Evolutionary conservation across 2,113 vertebrate species (phyloP).

Genomic region (Pan troglodytes): DNA sequence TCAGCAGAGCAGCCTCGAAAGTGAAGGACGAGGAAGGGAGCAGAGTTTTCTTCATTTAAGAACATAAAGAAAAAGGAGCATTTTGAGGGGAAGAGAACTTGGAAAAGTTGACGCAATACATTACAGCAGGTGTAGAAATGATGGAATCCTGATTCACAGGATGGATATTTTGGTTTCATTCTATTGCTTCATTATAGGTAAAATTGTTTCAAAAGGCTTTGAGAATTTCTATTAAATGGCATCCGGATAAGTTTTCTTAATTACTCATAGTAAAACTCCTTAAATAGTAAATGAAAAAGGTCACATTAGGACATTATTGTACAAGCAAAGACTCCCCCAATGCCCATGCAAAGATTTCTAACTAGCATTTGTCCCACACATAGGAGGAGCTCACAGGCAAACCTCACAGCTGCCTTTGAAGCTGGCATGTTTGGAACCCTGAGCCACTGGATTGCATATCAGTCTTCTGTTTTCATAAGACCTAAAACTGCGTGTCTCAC

Average conservation of each 20-base stretch:
- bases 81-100: background rate
- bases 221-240: slow-evolving; percentile 59
- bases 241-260: slow-evolving; percentile 38
- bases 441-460: background rate
- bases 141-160: slow-evolving; percentile 8
- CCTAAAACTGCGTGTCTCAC: background rate
- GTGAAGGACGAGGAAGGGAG: background rate
- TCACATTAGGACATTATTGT: slow-evolving; percentile 35
- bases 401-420: slow-evolving; percentile 1
- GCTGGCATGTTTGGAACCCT: background rate
- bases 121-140: background rate
- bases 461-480: slow-evolving; percentile 17
- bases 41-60: background rate
- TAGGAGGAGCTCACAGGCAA: background rate
- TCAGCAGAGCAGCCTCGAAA: background rate
- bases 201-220: slow-evolving; percentile 49
- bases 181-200: slow-evolving; percentile 32
- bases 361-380: background rate
- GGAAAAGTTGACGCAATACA: background rate
- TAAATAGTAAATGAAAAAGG: slow-evolving; percentile 63
- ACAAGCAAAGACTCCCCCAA: slow-evolving; percentile 19
- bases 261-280: slow-evolving; percentile 61
- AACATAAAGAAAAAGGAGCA: background rate
- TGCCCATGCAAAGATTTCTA: background rate
- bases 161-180: slow-evolving; percentile 15